Conservation (phyloP, 2,888 invertebrate genomes). For the Cataglyphis albicans region DNA sequence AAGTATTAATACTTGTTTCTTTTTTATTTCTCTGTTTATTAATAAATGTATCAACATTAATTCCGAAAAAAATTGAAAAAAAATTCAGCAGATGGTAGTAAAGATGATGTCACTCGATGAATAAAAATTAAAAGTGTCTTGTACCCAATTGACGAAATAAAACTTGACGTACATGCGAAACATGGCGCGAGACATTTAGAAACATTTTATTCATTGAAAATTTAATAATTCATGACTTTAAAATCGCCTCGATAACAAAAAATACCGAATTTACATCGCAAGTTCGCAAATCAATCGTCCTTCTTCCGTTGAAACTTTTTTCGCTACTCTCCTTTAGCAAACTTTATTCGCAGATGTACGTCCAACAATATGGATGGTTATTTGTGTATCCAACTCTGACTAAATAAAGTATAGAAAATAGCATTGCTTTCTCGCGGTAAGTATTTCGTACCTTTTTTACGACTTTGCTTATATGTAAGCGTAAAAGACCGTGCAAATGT, state of each 20-base stretch:
- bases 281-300: slow-evolving; percentile 40
- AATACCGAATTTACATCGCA: slow-evolving; percentile 26
- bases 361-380: slow-evolving; percentile 44
- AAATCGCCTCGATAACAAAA: slow-evolving; percentile 17
- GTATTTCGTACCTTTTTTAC: slow-evolving; percentile 26
- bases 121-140: slow-evolving; percentile 28
- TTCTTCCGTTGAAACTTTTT: slow-evolving; percentile 27
- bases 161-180: not conserved
- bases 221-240: slow-evolving; percentile 35
- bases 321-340: slow-evolving; percentile 18
- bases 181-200: not conserved
- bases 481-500: not conserved
- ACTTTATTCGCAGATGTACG: slow-evolving; percentile 47
- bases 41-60: slow-evolving; percentile 21
- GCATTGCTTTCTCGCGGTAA: slow-evolving; percentile 20
- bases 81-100: slow-evolving; percentile 10
- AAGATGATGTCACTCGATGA: slow-evolving; percentile 23
- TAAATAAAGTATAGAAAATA: slow-evolving; percentile 41
- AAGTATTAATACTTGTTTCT: not conserved
- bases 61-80: slow-evolving; percentile 24
- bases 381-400: slow-evolving; percentile 40
- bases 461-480: slow-evolving; percentile 1
- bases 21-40: not conserved
- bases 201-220: slow-evolving; percentile 23
- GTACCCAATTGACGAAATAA: slow-evolving; percentile 29